These are phyloP conservation scores for Botia kubotai DNA, from an alignment of 2,797 vertebrate species.

Conservation along the genomic window DNA sequence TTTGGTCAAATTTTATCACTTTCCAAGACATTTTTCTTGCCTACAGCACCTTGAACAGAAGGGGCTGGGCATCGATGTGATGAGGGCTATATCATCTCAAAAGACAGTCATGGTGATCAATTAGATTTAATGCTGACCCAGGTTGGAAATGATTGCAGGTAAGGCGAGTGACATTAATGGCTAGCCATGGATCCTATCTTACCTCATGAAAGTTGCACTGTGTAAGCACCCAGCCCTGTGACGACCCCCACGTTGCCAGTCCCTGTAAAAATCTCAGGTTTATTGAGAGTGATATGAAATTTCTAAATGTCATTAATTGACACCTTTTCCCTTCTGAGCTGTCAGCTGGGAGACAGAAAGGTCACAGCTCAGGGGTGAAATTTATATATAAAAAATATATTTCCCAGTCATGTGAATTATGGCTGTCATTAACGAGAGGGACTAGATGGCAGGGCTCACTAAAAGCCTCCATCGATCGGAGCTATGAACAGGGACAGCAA, in stretches of 20 bases:
- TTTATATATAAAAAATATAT: constrained; percentile 70
- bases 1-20: constrained; percentile 47
- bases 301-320: constrained; percentile 86
- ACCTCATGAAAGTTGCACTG: constrained; percentile 52
- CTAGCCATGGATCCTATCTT: constrained; percentile 56
- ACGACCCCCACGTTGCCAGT: constrained; percentile 29
- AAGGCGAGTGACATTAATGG: constrained; percentile 75
- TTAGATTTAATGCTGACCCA: constrained; percentile 69
- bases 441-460: constrained; percentile 78
- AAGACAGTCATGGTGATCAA: constrained; percentile 70
- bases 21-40: constrained; percentile 44
- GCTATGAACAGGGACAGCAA: constrained; percentile 66
- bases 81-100: constrained; percentile 69
- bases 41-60: constrained; percentile 37
- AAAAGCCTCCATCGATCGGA: constrained; percentile 80
- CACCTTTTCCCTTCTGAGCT: constrained; percentile 79
- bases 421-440: constrained; percentile 79
- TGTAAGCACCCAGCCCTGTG: constrained; percentile 11
- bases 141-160: constrained; percentile 72
- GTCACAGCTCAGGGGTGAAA: constrained; percentile 77
- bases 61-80: constrained; percentile 46
- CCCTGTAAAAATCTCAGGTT: constrained; percentile 77
- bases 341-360: constrained; percentile 80
- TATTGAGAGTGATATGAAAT: constrained; percentile 82
- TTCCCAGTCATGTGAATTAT: constrained; percentile 78